phyloP scores from a whole-genome alignment of 2,113 vertebrate genomes.

The Eonycteris spelaea region DNA sequence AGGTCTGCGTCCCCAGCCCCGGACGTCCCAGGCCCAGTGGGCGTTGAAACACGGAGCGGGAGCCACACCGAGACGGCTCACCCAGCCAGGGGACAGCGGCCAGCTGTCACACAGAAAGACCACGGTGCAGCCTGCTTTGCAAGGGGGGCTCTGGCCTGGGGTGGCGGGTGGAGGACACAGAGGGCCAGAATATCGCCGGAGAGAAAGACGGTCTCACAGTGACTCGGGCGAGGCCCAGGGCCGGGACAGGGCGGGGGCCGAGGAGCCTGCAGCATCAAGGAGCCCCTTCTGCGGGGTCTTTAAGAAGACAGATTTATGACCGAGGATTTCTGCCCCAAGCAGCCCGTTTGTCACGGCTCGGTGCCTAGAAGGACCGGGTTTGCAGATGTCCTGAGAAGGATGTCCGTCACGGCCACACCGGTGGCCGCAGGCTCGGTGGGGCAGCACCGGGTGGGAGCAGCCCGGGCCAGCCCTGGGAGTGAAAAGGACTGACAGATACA shows the following conservation, averaged over 20 bases:
- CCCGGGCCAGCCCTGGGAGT: too few species aligned
- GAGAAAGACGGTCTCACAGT: fast-evolving
- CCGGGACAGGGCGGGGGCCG: fast-evolving
- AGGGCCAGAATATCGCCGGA: fast-evolving
- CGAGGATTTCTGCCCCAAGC: neutral
- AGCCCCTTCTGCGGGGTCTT: fast-evolving
- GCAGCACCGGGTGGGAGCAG: too few species aligned
- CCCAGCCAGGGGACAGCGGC: fast-evolving
- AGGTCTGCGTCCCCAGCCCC: neutral
- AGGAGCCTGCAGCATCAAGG: fast-evolving
- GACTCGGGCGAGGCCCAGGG: neutral
- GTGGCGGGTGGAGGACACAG: fast-evolving
- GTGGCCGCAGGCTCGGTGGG: fast-evolving
- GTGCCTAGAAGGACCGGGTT: neutral
- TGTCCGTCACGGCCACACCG: fast-evolving
- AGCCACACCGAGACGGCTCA: fast-evolving
- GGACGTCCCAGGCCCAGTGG: too few species aligned
- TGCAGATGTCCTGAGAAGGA: neutral
- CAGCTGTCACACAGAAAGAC: fast-evolving
- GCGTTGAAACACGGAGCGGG: fast-evolving
- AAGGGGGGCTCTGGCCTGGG: fast-evolving
- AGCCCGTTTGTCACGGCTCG: neutral
- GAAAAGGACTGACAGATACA: too few species aligned
- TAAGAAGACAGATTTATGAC: neutral
- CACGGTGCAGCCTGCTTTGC: fast-evolving